Percentiles rank a stretch among this genome's conserved stretches.
Conservation (phyloP, 2,797 vertebrate genomes). For the Cuniculus paca region DNA sequence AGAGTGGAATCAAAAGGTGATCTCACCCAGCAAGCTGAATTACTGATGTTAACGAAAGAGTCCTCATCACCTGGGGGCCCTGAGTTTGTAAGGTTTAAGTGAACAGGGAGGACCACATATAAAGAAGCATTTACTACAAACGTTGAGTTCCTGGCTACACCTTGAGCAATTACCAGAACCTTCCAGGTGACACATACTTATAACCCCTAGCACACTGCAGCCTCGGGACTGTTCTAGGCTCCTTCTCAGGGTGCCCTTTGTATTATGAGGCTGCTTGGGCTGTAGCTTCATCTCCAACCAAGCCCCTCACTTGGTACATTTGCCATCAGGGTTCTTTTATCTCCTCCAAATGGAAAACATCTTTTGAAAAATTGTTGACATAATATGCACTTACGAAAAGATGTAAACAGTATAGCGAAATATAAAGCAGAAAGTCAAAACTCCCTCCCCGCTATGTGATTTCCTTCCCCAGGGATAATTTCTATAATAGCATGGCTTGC, state of each 20-base stretch:
- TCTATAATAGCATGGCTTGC: conserved; percentile 17
- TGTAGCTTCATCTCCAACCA: neutral
- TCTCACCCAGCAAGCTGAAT: neutral
- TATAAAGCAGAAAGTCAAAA: conserved; percentile 44
- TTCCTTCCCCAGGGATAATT: conserved; percentile 55
- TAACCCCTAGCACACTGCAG: neutral
- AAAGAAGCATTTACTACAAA: neutral
- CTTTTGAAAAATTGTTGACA: conserved; percentile 64
- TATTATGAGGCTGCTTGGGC: neutral
- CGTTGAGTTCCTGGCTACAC: neutral
- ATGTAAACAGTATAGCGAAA: conserved; percentile 52
- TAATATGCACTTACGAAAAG: conserved; percentile 61
- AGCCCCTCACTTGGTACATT: neutral
- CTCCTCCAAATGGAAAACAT: conserved; percentile 60
- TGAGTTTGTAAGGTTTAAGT: neutral
- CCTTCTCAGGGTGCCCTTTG: neutral
- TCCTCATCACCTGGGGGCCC: neutral
- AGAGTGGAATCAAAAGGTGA: neutral
- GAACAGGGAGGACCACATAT: neutral
- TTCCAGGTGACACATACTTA: neutral
- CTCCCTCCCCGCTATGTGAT: neutral
- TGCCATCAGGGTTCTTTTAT: conserved; percentile 49
- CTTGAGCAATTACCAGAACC: neutral
- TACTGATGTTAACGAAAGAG: neutral
- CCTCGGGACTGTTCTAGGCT: neutral